Percentiles rank a stretch among this genome's conserved stretches.
Evolutionary conservation across 2,113 vertebrate genomes (phyloP).

Genomic region (Nansenia antarctica): DNA sequence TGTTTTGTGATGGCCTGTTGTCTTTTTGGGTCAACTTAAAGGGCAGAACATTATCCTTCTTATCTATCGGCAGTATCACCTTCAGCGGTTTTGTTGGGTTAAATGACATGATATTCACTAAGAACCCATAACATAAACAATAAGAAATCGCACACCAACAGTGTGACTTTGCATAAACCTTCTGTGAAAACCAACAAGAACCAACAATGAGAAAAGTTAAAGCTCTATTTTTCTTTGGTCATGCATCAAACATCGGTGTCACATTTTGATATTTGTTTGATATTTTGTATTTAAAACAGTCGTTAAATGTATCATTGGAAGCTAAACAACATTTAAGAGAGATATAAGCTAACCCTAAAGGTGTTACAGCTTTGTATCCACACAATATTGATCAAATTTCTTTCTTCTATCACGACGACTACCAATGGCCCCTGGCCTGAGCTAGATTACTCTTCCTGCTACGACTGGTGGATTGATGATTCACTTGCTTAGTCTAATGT

Average conservation of each 20-base stretch:
- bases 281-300: no score
- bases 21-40: conserved; percentile 26
- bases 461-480: no score
- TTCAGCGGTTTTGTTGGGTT: background rate
- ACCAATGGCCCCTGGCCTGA: no score
- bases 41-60: background rate
- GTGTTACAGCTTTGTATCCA: no score
- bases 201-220: background rate
- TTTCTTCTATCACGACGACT: no score
- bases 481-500: no score
- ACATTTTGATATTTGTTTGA: background rate
- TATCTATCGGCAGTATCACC: conserved; percentile 4
- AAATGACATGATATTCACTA: conserved; percentile 8
- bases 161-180: background rate
- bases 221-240: background rate
- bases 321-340: no score
- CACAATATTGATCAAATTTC: no score
- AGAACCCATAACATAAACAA: conserved; percentile 32
- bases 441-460: no score
- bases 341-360: no score
- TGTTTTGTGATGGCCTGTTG: conserved; percentile 19
- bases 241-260: background rate
- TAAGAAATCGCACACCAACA: conserved; percentile 21
- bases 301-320: no score
- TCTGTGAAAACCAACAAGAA: background rate